Conservation (phyloP, 2,888 invertebrate genomes). For the Actias luna region DNA sequence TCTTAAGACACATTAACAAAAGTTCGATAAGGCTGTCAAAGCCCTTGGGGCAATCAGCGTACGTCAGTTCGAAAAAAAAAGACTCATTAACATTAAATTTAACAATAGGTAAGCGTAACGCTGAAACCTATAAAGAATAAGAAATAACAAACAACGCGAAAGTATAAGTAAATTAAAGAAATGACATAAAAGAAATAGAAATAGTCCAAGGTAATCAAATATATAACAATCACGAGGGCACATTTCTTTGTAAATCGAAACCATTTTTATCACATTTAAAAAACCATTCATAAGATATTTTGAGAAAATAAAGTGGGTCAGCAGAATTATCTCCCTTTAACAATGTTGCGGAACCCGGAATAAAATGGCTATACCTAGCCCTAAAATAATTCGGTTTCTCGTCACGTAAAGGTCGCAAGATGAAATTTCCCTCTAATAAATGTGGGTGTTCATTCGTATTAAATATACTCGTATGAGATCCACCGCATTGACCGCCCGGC, state of each 20-base stretch:
- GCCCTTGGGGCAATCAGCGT: no score
- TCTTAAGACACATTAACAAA: no score
- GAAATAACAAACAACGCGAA: no score
- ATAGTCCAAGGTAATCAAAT: neutral
- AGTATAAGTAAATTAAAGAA: neutral
- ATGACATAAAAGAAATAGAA: neutral
- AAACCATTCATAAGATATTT: neutral
- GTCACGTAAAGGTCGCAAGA: constrained; percentile 53
- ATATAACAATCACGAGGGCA: neutral
- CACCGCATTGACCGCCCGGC: constrained; percentile 26
- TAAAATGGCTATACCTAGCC: neutral
- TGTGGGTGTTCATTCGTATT: constrained; percentile 47
- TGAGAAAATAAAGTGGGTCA: neutral
- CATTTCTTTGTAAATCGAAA: neutral
- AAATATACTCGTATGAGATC: constrained; percentile 38
- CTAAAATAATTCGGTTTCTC: constrained; percentile 33
- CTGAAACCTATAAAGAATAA: no score
- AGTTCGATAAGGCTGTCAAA: no score
- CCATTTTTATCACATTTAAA: neutral
- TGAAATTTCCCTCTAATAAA: constrained; percentile 55
- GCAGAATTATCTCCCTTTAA: neutral
- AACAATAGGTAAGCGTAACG: no score
- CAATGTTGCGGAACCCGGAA: constrained; percentile 4
- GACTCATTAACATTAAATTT: no score
- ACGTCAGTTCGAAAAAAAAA: no score